phyloP scores from a whole-genome alignment of 2,113 vertebrate genomes.

The Menura novaehollandiae region DNA sequence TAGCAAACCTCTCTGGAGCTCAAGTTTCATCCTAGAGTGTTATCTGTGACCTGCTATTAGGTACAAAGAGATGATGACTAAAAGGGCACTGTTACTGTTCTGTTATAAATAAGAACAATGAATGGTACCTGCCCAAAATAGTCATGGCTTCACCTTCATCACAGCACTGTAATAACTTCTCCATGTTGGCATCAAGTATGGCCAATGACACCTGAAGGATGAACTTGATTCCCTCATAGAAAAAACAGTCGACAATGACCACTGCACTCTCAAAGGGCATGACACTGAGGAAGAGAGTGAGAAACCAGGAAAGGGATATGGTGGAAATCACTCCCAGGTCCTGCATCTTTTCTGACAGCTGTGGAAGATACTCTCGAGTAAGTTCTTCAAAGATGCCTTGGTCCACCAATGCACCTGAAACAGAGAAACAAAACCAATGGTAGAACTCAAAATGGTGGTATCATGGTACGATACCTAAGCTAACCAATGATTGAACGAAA shows the following conservation, averaged over 20 bases:
- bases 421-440: not conserved
- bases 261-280: slow-evolving; percentile 97
- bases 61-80: not conserved
- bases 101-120: not conserved
- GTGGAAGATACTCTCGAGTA: slow-evolving; percentile 85
- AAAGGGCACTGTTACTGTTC: not conserved
- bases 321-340: slow-evolving; percentile 94
- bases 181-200: slow-evolving; percentile 93
- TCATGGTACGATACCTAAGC: not conserved
- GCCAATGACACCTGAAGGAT: slow-evolving; percentile 94
- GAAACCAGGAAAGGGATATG: slow-evolving; percentile 97
- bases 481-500: not conserved
- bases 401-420: slow-evolving; percentile 90
- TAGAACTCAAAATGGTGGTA: not conserved
- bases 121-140: slow-evolving; percentile 87
- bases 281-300: slow-evolving; percentile 94
- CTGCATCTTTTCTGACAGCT: slow-evolving; percentile 93
- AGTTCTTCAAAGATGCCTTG: slow-evolving; percentile 97
- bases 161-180: slow-evolving; percentile 82
- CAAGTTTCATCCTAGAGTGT: not conserved
- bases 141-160: slow-evolving; percentile 99
- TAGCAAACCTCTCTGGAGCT: not conserved
- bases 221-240: slow-evolving; percentile 95
- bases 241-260: slow-evolving; percentile 95
- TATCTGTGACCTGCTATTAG: not conserved